These are phyloP conservation scores for Drosophila bunnanda DNA, from an alignment of 2,888 invertebrate genomes.

Conservation along the genomic window DNA sequence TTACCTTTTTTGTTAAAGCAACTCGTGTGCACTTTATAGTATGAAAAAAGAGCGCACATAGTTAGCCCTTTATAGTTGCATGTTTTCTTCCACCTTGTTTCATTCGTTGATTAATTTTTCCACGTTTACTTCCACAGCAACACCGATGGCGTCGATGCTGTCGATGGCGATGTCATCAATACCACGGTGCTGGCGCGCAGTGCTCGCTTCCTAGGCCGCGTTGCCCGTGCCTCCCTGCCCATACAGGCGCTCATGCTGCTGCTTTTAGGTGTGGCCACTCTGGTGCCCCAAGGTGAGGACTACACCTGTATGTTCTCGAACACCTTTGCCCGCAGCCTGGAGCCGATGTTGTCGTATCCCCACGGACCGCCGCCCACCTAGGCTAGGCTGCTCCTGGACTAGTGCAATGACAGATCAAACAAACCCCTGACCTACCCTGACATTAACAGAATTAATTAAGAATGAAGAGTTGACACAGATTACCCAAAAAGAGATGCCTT, in stretches of 20 bases:
- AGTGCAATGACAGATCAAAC: slow-evolving; percentile 43
- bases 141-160: slow-evolving; percentile 82
- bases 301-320: slow-evolving; percentile 94
- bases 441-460: not conserved
- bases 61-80: slow-evolving; percentile 21
- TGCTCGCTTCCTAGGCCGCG: slow-evolving; percentile 94
- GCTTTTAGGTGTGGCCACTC: slow-evolving; percentile 95
- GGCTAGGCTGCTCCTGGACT: slow-evolving; percentile 61
- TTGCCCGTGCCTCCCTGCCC: slow-evolving; percentile 95
- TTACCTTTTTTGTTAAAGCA: slow-evolving; percentile 15
- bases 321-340: slow-evolving; percentile 92
- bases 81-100: slow-evolving; percentile 24
- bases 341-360: slow-evolving; percentile 95
- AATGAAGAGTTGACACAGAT: slow-evolving; percentile 3
- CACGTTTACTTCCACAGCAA: slow-evolving; percentile 38
- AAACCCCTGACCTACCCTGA: slow-evolving; percentile 6
- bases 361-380: slow-evolving; percentile 97
- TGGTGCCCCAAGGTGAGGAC: slow-evolving; percentile 94
- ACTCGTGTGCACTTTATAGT: slow-evolving; percentile 26
- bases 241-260: slow-evolving; percentile 97
- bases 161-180: slow-evolving; percentile 86
- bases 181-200: slow-evolving; percentile 90
- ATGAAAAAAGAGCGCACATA: slow-evolving; percentile 13
- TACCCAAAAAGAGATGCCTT: slow-evolving; percentile 57
- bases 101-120: slow-evolving; percentile 5